phyloP scores from a whole-genome alignment of 2,113 vertebrate genomes.

The Leptosomus discolor region DNA sequence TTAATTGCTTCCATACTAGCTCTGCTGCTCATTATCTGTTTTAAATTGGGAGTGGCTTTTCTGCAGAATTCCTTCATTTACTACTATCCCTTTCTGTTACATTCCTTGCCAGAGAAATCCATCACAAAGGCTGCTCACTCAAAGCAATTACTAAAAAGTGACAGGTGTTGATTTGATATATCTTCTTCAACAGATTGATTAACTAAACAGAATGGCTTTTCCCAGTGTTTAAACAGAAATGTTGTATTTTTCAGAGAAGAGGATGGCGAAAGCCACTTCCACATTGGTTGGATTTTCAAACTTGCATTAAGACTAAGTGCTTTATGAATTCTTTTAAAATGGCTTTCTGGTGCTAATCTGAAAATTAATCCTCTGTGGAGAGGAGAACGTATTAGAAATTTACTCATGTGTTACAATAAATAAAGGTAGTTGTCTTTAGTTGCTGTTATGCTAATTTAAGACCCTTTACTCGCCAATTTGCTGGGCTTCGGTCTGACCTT shows the following conservation, averaged over 20 bases:
- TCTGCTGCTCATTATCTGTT: conserved; percentile 51
- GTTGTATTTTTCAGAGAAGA: background rate
- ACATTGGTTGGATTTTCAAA: background rate
- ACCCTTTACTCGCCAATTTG: background rate
- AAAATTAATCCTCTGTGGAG: background rate
- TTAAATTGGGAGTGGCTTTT: conserved; percentile 62
- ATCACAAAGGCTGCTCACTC: conserved; percentile 38
- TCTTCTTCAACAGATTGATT: conserved; percentile 54
- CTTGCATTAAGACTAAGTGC: background rate
- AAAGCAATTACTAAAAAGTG: conserved; percentile 54
- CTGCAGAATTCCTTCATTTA: conserved; percentile 60
- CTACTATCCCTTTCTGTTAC: conserved; percentile 31
- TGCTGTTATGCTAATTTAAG: background rate
- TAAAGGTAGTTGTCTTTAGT: background rate
- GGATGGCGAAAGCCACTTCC: conserved; percentile 22
- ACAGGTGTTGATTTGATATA: conserved; percentile 56
- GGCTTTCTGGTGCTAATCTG: background rate
- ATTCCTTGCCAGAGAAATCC: conserved; percentile 47
- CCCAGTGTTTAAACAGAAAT: conserved; percentile 31
- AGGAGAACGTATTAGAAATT: background rate
- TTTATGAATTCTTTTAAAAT: background rate
- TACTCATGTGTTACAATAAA: background rate
- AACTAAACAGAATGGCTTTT: conserved; percentile 55
- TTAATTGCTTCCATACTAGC: conserved; percentile 71
- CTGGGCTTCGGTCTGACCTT: background rate